Evolutionary conservation across 2,888 invertebrate genomes (phyloP), one percentile per base, ranked within the genome.

Genomic region (Oithona nana): DNA sequence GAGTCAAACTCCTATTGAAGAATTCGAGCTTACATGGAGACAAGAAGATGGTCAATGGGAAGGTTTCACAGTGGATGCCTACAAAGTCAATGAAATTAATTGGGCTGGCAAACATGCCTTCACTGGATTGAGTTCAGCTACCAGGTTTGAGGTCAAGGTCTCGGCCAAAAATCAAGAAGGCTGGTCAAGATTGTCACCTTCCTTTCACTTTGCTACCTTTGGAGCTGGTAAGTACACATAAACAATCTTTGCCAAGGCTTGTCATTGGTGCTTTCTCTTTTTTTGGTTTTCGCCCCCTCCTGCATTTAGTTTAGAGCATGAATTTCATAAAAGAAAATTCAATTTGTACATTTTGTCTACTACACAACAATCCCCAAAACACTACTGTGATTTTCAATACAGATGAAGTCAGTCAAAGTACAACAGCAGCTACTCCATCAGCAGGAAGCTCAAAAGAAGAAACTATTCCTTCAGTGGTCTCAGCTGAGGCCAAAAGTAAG

Each of bases 141-240:
- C 52, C 3, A 22, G 31, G 26, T 61, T 30, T 29, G 61, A 61
- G 61, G 61, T 54, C 51, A n/a, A n/a, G 16, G 61, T 61, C 16
- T 4, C 28, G 29, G 29, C 29, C 51, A 28, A 50, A 3, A 61
- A 61, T 29, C 52, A 28, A 20, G 28, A 61, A 20, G 61, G 61
- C 26, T 61, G 61, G 61, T 28, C 28, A 13, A 51, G 51, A 26
- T 28, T 28, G 11, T 28, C 28, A 22, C 28, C 51, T 6, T n/a
- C n/a, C 22, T 61, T 61, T 22, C 52, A 61, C 22, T 61, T 61
- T 30, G 61, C 61, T 20, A 61, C 61, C 8, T 29, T 50, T 22
- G 61, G 61, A 51, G 61, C 61, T 28, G 61, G 61, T 61, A 50
- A 39, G 39, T 39, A 16, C 16, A 39, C n/a, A n/a, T n/a, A n/a